Conservation (phyloP, 2,113 vertebrate species). For the Burhinus bistriatus region DNA sequence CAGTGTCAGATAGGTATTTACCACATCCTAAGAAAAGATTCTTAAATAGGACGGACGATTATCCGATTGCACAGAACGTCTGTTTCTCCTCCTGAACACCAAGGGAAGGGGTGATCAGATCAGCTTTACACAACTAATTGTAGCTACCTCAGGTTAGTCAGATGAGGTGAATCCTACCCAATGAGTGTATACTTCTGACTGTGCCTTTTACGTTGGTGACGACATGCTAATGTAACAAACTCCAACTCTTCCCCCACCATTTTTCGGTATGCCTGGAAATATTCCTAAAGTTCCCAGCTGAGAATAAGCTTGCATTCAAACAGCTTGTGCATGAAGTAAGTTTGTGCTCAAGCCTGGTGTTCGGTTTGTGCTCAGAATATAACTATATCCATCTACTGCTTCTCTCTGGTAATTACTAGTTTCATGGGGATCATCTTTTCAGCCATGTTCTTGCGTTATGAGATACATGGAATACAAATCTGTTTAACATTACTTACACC, state of each 20-base stretch:
- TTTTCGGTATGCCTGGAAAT: background rate
- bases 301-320: background rate
- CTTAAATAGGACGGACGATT: fast-evolving
- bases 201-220: fast-evolving
- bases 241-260: fast-evolving
- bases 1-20: background rate
- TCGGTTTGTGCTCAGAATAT: background rate
- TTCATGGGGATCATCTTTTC: background rate
- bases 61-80: background rate
- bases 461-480: background rate
- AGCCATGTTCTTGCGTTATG: background rate
- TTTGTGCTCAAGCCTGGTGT: background rate
- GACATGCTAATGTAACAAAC: fast-evolving
- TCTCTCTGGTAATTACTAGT: background rate
- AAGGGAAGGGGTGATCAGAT: fast-evolving
- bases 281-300: background rate
- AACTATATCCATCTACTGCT: background rate
- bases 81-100: background rate
- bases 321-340: background rate
- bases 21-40: background rate
- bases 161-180: background rate
- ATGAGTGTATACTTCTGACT: fast-evolving
- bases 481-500: background rate
- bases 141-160: background rate
- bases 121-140: background rate